phyloP scores from a whole-genome alignment of 1,140 invertebrate species.

The Brachystomella parvula region DNA sequence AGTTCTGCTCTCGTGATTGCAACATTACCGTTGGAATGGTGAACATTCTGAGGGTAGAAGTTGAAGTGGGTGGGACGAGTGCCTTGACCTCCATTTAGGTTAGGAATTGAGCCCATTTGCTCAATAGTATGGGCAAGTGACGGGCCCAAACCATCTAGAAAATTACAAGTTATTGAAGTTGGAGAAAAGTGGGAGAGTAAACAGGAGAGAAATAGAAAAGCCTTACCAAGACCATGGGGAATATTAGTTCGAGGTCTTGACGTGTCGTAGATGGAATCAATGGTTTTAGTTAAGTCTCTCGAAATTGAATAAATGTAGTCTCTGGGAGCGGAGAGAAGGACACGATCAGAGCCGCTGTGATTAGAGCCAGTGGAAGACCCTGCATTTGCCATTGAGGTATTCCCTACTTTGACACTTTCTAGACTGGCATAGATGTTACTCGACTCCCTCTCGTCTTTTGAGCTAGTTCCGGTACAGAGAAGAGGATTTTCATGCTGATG shows the following conservation, averaged over 20 bases:
- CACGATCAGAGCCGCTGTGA: conserved; percentile 37
- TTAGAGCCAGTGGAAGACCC: conserved; percentile 34
- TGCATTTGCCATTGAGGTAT: conserved; percentile 31
- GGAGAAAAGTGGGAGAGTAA: neutral
- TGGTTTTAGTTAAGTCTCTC: conserved; percentile 38
- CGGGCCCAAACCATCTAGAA: conserved; percentile 16
- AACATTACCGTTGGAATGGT: conserved; percentile 25
- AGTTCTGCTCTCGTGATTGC: conserved; percentile 30
- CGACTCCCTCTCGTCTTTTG: conserved; percentile 33
- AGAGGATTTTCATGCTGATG: conserved; percentile 36
- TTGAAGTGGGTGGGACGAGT: conserved; percentile 29
- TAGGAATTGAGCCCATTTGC: conserved; percentile 38
- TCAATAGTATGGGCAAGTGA: conserved; percentile 36
- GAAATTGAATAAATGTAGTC: conserved; percentile 39
- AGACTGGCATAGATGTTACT: conserved; percentile 38
- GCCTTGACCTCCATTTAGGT: conserved; percentile 31
- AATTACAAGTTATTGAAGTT: neutral
- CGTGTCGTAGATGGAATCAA: conserved; percentile 39
- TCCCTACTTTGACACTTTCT: conserved; percentile 37
- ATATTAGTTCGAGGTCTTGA: conserved; percentile 36
- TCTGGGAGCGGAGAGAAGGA: conserved; percentile 37
- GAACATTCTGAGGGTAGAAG: conserved; percentile 32
- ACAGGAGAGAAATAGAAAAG: neutral
- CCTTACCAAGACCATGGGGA: conserved; percentile 34
- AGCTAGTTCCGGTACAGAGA: conserved; percentile 29